Evolutionary conservation across 2,113 vertebrate genomes (phyloP), one percentile per base, ranked within the genome.

Genomic region (Microtus ochrogaster): DNA sequence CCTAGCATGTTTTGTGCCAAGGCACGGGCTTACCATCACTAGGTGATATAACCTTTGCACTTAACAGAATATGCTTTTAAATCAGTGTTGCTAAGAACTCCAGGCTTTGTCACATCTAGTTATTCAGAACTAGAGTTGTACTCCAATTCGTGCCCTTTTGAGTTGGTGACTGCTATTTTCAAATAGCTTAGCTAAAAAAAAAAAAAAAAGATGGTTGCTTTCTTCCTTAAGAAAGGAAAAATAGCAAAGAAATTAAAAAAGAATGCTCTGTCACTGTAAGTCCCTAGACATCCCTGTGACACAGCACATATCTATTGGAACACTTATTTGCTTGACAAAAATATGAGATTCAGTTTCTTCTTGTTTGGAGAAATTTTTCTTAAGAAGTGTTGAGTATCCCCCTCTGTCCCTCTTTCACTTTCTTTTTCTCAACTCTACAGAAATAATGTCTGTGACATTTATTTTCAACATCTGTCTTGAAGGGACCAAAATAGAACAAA

Each of bases 401-500:
- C 89, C 26, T 76, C 90, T 33, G 30, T 90, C 30, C 89, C 55
- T 89, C 21, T 72, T 3, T 86, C 17, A 86, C 30, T 84, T 88
- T 28, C 47, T 87, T 24, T 89, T 49, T 89, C 16, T 66, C 2
- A 70, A 10, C 52, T 36, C 41, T 44, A 49, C 26, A 91, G 68
- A 44, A 91, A 47, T 91, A 73, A 92, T 86, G 30, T 68, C 49
- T 44, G 10, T 68, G 19, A 26, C 24, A 12, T 95, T 91, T 77
- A 95, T 97, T 95, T 96, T 94, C 4, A 3, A 91, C 14, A 33
- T 30, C 7, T 82, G 39, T 97, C 78, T 91, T 96, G 52, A 63
- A 90, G 3, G 84, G 47, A 91, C 81, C 74, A 89, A 97, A 96
- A 82, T 74, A 94, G 85, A 96, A 73, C 36, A 89, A 95, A 96